These are phyloP conservation scores for Oreotragus oreotragus DNA, from an alignment of 2,113 vertebrate genomes.

Conservation along the genomic window DNA sequence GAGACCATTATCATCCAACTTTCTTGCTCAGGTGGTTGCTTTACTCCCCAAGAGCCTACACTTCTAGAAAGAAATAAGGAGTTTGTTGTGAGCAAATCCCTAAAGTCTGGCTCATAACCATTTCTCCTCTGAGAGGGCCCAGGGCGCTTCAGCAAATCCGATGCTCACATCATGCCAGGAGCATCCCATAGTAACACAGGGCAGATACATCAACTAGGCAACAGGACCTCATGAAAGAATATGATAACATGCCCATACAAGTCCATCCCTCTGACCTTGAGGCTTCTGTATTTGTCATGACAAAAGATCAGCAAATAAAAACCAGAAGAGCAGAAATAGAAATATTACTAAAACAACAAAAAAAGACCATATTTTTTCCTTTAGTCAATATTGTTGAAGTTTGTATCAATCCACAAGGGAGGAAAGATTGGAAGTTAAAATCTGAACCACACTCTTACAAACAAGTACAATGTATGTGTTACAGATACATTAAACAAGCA, in stretches of 20 bases:
- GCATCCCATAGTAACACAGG: neutral
- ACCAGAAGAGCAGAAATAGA: neutral
- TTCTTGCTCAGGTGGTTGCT: neutral
- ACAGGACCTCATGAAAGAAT: neutral
- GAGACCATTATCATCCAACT: neutral
- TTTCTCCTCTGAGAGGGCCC: neutral
- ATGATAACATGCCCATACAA: neutral
- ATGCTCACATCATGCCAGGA: neutral
- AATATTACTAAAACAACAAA: neutral
- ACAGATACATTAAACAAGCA: neutral
- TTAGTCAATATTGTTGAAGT: neutral
- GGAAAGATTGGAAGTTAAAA: slow-evolving; percentile 9
- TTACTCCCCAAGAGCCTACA: neutral
- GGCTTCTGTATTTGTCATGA: neutral
- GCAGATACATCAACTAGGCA: neutral
- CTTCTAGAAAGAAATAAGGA: neutral
- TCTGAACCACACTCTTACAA: neutral
- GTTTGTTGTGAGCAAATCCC: neutral
- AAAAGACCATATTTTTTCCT: neutral
- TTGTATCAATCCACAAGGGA: neutral
- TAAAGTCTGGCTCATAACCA: neutral
- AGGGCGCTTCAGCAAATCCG: neutral
- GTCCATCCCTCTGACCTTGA: neutral
- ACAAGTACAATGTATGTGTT: neutral
- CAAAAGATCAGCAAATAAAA: neutral